Evolutionary conservation across 2,113 vertebrate genomes (phyloP).

Genomic region (Colaptes auratus): DNA sequence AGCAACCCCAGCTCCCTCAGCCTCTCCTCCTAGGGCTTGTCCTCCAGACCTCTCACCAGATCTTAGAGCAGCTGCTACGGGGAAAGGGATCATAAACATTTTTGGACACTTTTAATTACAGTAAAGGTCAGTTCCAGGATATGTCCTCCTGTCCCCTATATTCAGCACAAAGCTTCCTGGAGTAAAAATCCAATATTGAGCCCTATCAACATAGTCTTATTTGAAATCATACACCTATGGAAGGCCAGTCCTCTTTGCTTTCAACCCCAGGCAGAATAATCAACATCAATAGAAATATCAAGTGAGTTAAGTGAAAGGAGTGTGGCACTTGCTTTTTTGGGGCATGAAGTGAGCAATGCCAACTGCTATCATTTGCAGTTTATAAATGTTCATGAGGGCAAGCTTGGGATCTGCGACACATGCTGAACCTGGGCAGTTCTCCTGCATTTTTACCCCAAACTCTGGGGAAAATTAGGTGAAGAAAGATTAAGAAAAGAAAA

Average conservation of each 20-base stretch:
- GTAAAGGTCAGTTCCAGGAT: conserved; percentile 52
- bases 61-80: conserved; percentile 63
- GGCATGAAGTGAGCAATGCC: conserved; percentile 9
- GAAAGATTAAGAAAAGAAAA: background rate
- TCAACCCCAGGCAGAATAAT: background rate
- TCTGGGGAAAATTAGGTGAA: background rate
- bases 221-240: background rate
- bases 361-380: conserved; percentile 4
- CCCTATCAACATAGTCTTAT: background rate
- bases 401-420: background rate
- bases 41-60: too few species aligned
- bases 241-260: background rate
- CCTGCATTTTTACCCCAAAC: background rate
- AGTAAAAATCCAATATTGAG: background rate
- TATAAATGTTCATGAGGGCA: conserved; percentile 14
- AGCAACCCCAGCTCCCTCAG: too few species aligned
- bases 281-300: background rate
- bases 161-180: background rate
- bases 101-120: conserved; percentile 72
- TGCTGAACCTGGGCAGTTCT: background rate
- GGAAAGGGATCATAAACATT: conserved; percentile 62
- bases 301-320: background rate
- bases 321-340: conserved; percentile 2
- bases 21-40: too few species aligned
- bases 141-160: background rate